Base-by-base conservation (phyloP, 2,888 invertebrate genomes). In the Terebella lapidaria region DNA sequence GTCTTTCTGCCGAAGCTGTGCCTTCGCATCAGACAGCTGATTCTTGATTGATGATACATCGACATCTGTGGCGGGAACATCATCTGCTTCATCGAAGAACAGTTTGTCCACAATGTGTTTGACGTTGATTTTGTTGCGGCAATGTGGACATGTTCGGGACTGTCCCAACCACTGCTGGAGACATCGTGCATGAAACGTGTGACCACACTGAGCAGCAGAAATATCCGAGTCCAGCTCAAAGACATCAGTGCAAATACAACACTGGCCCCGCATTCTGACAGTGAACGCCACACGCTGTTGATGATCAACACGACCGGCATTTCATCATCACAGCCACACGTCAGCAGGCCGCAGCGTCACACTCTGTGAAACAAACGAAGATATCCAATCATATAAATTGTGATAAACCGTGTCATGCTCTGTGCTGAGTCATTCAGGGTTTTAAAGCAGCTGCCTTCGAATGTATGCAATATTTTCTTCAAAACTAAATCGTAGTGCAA, bases 41-140 rank as follows among this genome's bases (percentile, higher is more conserved):
- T 49, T 49, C 22, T 22, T 10, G 18, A 49, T 10, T 35, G n/a
- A 10, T 15, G 10, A 35, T 10, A 35, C 42, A n/a, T 35, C 42
- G 53, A 15, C 29, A 25, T 22, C 53, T 27, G 15, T 28, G 15
- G 5, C 53, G 28, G 10, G 4, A 5, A 10, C 28, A 5, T 53
- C 27, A 53, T 25, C 53, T 53, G 53, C 27, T 15, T 25, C 53
- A 22, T 27, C 29, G 53, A 53, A 53, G 53, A 27, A 53, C 27
- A 53, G 53, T 22, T 53, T 25, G 15, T 25, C 5, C 10, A 53
- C 22, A 5, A 53, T 27, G 28, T 53, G 15, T 53, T 53, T 53
- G 27, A 18, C 10, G 28, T 25, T 53, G 4, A 53, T 15, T 22
- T 5, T 5, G 15, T 27, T 28, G 5, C 53, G 53, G 22, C 53